These are phyloP conservation scores for Ochropleura plecta DNA, from an alignment of 2,888 invertebrate genomes.

Conservation along the genomic window DNA sequence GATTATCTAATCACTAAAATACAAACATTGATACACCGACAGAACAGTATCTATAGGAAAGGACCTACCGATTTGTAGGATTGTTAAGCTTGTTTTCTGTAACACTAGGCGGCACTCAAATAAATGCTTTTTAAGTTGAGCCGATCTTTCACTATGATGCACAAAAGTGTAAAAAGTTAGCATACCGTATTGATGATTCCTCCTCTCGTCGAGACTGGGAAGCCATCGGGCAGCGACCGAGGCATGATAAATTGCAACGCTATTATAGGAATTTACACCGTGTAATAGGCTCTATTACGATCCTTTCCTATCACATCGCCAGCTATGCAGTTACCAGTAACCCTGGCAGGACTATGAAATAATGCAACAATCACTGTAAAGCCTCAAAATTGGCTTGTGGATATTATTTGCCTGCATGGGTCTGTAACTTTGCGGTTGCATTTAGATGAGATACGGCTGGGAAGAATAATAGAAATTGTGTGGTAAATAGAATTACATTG, in stretches of 20 bases:
- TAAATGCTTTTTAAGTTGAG: not conserved
- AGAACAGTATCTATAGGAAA: not conserved
- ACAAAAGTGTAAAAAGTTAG: not conserved
- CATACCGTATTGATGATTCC: slow-evolving; percentile 12
- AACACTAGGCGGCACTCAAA: not conserved
- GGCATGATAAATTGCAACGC: slow-evolving; percentile 72
- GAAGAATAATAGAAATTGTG: slow-evolving; percentile 28
- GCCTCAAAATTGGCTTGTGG: slow-evolving; percentile 56
- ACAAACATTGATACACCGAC: not conserved
- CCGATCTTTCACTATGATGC: not conserved
- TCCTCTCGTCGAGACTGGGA: slow-evolving; percentile 7
- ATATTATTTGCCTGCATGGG: slow-evolving; percentile 44
- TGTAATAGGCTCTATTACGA: slow-evolving; percentile 76
- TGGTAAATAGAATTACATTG: slow-evolving; percentile 20
- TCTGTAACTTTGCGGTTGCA: slow-evolving; percentile 60
- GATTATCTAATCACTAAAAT: not conserved
- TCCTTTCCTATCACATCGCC: slow-evolving; percentile 67
- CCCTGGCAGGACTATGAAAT: slow-evolving; percentile 60
- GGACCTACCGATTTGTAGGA: not conserved
- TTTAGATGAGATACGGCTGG: slow-evolving; percentile 45
- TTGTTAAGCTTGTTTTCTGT: not conserved
- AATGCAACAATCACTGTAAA: slow-evolving; percentile 56
- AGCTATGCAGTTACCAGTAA: slow-evolving; percentile 28
- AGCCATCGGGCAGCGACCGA: slow-evolving; percentile 53
- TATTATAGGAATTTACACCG: slow-evolving; percentile 79